Percentiles rank a stretch among this genome's conserved stretches.
Evolutionary conservation across 2,797 vertebrate genomes (phyloP).

Genomic region (Enteromius fasciolatus): DNA sequence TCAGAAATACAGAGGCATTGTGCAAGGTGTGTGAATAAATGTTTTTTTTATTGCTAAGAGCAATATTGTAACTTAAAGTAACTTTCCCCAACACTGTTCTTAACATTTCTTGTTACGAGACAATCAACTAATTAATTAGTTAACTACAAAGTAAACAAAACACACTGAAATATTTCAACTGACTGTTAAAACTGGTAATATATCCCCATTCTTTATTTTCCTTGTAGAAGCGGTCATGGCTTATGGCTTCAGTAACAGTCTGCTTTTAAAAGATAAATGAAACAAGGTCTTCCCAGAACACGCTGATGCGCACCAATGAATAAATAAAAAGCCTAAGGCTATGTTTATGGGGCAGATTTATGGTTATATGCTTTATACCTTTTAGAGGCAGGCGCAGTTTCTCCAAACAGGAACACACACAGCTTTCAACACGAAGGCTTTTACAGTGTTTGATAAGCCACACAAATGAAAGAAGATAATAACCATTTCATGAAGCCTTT

Average conservation of each 20-base stretch:
- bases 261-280: constrained; percentile 50
- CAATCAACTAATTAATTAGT: neutral
- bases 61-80: no score
- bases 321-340: constrained; percentile 19
- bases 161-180: neutral
- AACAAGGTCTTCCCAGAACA: constrained; percentile 39
- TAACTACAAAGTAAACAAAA: neutral
- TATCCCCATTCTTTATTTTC: constrained; percentile 10
- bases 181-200: constrained; percentile 12
- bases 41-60: no score
- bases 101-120: neutral
- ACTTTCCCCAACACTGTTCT: neutral
- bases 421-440: neutral
- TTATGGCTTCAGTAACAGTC: constrained; percentile 54
- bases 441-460: constrained; percentile 1
- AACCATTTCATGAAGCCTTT: neutral
- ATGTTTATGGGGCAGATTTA: constrained; percentile 16
- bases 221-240: constrained; percentile 34
- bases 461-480: neutral
- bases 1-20: no score
- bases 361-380: constrained; percentile 29
- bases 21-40: no score
- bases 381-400: neutral
- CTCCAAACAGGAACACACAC: neutral
- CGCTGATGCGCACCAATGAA: constrained; percentile 10